Evolutionary conservation across 2,113 vertebrate species (phyloP).

Genomic region (Neolamprologus cancellatus): DNA sequence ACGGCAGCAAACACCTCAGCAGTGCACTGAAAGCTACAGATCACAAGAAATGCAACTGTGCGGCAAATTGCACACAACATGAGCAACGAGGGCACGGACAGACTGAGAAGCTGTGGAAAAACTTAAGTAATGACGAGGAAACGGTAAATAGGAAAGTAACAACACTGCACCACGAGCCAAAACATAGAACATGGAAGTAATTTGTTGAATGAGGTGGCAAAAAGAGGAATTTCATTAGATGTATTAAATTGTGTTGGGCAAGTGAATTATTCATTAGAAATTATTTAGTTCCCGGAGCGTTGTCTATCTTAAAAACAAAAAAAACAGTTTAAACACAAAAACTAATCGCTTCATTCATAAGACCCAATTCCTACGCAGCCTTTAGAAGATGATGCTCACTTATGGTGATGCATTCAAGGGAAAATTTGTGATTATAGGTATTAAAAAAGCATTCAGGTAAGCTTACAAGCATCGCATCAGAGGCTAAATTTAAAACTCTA

Average conservation of each 20-base stretch:
- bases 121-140: neutral
- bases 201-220: neutral
- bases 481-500: neutral
- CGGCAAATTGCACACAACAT: neutral
- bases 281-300: neutral
- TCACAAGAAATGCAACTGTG: neutral
- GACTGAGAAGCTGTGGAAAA: neutral
- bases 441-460: neutral
- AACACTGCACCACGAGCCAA: neutral
- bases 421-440: conserved; percentile 3
- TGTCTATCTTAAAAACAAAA: neutral
- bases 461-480: neutral
- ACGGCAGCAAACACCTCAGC: neutral
- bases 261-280: neutral
- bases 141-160: neutral
- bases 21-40: neutral
- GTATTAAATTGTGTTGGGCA: neutral
- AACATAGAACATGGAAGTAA: neutral
- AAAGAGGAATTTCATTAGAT: neutral
- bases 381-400: neutral
- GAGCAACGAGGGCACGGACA: neutral
- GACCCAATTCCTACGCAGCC: neutral
- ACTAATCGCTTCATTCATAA: neutral
- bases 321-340: neutral
- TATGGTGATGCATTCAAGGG: neutral